A percentile compares a stretch with the other conserved stretches of the same genome.
Evolutionary conservation across 2,797 vertebrate species (phyloP).

Genomic region (Aplochiton taeniatus): DNA sequence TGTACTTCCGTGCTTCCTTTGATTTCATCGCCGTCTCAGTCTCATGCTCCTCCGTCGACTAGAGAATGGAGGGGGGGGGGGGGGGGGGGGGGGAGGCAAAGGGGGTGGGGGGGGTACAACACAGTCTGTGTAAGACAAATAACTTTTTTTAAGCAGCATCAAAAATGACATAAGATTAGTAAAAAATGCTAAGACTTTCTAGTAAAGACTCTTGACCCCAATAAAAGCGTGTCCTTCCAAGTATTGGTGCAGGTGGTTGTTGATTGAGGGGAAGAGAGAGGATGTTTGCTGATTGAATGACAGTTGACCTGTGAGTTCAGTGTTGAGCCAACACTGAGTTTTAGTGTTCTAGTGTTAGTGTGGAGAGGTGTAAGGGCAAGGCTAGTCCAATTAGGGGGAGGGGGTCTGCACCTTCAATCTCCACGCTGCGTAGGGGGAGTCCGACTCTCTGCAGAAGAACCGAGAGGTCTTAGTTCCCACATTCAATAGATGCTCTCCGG

Average conservation of each 20-base stretch:
- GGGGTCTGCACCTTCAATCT: conserved; percentile 88
- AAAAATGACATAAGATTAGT: too few species aligned
- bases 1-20: conserved; percentile 99
- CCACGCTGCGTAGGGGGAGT: conserved; percentile 89
- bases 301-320: neutral
- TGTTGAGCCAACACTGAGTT: neutral
- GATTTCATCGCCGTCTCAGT: conserved; percentile 98
- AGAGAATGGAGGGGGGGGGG: conserved; percentile 11
- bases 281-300: conserved; percentile 7
- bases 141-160: too few species aligned
- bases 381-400: neutral
- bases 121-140: too few species aligned
- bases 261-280: conserved; percentile 3
- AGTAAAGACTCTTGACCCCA: too few species aligned
- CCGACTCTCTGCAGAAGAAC: conserved; percentile 93
- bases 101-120: too few species aligned
- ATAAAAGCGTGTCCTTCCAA: too few species aligned
- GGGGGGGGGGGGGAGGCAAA: neutral
- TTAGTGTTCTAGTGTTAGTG: neutral
- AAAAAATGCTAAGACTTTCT: too few species aligned
- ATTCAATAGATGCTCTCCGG: conserved; percentile 91
- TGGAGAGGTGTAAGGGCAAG: neutral
- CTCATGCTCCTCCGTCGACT: conserved; percentile 98
- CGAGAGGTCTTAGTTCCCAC: conserved; percentile 93
- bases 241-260: neutral